Base-by-base conservation (phyloP, 2,797 vertebrate genomes). In the Amphiprion clarkii region DNA sequence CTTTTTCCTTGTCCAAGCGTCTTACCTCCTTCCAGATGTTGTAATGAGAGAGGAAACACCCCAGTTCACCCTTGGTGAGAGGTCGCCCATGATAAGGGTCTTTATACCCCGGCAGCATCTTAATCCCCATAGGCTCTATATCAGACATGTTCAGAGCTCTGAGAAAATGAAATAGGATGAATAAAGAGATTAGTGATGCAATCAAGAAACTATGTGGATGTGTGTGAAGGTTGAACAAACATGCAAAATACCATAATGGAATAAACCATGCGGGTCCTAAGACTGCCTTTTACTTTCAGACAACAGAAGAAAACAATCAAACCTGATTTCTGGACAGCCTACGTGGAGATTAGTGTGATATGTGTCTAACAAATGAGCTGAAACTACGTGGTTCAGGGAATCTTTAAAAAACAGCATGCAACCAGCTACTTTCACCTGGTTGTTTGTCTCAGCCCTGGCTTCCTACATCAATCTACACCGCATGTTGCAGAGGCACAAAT, bases 21-120 rank as follows among this genome's bases (percentile, higher is more conserved):
- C 87, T 90, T 78, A 93, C 97, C 96, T 98, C 96, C 85, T 96
- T 95, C 97, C 97, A 98, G 92, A 98, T 92, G 79, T 95, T 95
- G 85, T 97, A 96, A 92, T 98, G 97, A 81, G 97, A 98, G 55
- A 98, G 96, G 87, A 98, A 98, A 90, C 97, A 98, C n/a, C 97
- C 97, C 81, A 98, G 91, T 86, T 98, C 97, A 8, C 97, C 97
- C 78, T 95, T 97, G 53, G 97, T 98, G 62, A 98, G 95, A 3
- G 97, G 96, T 25, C 97, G 95, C 3, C 96, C 96, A 0, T 97
- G 96, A 91, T 98, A 98, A 4, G 97, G 97, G 88, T 98, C 97
- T 78, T 93, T 96, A 89, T 98, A 98, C 11, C 96, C 96, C 0
- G 97, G 96, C 64, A 98, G 91, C 97, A 98, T 98, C 79, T 94